A percentile compares a stretch with the other conserved stretches of the same genome.
Conservation (phyloP, 2,797 vertebrate species). For the Lepilemur ruficaudatus region DNA sequence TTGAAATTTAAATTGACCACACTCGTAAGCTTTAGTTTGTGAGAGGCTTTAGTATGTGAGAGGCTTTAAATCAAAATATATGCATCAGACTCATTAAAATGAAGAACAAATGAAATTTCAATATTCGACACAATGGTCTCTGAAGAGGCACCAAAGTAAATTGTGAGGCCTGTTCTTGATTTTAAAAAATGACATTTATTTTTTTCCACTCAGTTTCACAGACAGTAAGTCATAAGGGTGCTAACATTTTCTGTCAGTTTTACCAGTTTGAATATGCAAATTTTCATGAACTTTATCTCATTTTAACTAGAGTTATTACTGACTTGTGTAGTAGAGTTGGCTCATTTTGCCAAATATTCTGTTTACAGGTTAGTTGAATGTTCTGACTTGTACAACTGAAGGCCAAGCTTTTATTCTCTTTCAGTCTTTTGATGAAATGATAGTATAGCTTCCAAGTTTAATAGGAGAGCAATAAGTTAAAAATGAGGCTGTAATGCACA, state of each 20-base stretch:
- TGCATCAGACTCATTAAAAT: conserved; percentile 58
- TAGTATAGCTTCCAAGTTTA: not conserved
- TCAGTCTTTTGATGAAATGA: not conserved
- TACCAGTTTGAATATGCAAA: conserved; percentile 55
- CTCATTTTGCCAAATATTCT: conserved; percentile 30
- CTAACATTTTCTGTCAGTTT: conserved; percentile 66
- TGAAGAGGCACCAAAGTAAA: conserved; percentile 65
- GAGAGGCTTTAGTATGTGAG: not conserved
- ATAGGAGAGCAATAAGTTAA: not conserved
- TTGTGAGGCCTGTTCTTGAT: conserved; percentile 54
- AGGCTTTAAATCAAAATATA: conserved; percentile 49
- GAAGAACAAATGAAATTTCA: conserved; percentile 62
- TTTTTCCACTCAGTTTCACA: conserved; percentile 71
- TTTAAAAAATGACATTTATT: conserved; percentile 71
- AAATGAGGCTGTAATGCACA: not conserved
- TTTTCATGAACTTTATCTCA: conserved; percentile 56
- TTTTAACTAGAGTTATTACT: conserved; percentile 61
- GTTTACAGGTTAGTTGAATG: not conserved
- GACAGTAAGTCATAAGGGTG: conserved; percentile 38
- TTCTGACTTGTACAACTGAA: conserved; percentile 25
- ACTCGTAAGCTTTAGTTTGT: not conserved
- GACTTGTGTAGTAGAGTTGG: not conserved
- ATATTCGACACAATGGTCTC: conserved; percentile 44
- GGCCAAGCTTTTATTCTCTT: conserved; percentile 35
- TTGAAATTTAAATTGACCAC: not conserved